Evolutionary conservation across 2,113 vertebrate genomes (phyloP).

Genomic region (Perca fluviatilis): DNA sequence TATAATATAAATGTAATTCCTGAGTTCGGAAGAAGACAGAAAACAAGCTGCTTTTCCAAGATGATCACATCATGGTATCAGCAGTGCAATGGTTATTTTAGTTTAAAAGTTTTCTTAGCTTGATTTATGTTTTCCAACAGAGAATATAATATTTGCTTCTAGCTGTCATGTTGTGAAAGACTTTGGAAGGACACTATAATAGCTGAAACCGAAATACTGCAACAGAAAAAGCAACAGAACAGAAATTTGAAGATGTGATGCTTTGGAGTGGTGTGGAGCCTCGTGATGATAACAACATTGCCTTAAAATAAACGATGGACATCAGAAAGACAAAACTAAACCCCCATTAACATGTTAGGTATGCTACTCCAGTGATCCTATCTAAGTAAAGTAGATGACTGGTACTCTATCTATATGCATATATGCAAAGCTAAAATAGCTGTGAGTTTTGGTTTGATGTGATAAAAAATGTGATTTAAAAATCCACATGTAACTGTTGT

Average conservation of each 20-base stretch:
- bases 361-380: not conserved
- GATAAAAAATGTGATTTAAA: not conserved
- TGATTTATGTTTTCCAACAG: not conserved
- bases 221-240: conserved; percentile 38
- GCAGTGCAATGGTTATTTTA: not conserved
- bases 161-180: not conserved
- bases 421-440: not conserved
- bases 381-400: not conserved
- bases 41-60: not conserved
- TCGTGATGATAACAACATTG: conserved; percentile 19
- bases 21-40: not conserved
- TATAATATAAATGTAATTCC: not conserved
- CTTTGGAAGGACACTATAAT: not conserved
- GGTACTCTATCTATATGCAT: not conserved
- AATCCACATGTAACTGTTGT: not conserved
- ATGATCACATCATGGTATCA: not conserved
- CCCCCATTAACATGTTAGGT: not conserved
- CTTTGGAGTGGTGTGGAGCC: not conserved
- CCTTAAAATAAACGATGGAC: conserved; percentile 45
- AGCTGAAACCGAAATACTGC: conserved; percentile 7
- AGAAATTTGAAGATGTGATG: conserved; percentile 13
- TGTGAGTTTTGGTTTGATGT: not conserved
- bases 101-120: not conserved
- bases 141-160: not conserved
- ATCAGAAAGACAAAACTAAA: conserved; percentile 11